Evolutionary conservation across 2,797 vertebrate species (phyloP), one percentile per base, ranked within the genome.

Genomic region (Setipinna tenuifilis): DNA sequence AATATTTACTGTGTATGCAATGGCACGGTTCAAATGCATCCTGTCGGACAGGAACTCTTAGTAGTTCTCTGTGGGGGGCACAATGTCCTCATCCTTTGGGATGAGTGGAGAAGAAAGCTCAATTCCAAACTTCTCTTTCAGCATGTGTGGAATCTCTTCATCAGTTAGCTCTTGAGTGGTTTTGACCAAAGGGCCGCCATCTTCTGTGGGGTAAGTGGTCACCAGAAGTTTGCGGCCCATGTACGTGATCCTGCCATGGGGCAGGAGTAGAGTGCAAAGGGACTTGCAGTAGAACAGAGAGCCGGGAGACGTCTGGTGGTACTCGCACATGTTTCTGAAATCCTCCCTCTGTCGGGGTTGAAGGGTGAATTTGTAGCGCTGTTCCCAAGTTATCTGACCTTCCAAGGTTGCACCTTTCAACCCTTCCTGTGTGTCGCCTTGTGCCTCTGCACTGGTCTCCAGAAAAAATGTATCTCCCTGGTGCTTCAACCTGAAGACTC

Each of bases 281-380:
- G 95, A 95, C 90, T 96, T 97, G 93, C 94, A 94, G 89, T 93
- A 90, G 87, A 96, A 94, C 81, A 96, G 0, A 23, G 95, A 96
- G 68, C 87, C 87, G 0, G 93, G 92, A 0, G 96, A 96, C 21
- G 82, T 95, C 90, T 97, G 96, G 71, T 96, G 96, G 87, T 95
- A 96, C 14, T 87, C 81, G 85, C 95, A 96, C 96, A 95, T 96
- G 80, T 91, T 87, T 0, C 4, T 57, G 25, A 95, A 97, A 78
- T 96, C 94, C 25, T 94, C 94, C 86, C 89, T 65, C 14, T 82
- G 2, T 12, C 89, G 78, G 41, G 93, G 89, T 14, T 93, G 87
- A 0, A 96, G 89, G 0, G 94, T 96, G 88, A 97, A 96, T 88
- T 95, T 95, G 86, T 94, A 96, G 58, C 95, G 50, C 31, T 82